Percentiles rank a stretch among this genome's conserved stretches.
These are phyloP conservation scores for Amphipyra tragopoginis DNA, from an alignment of 2,888 invertebrate genomes.

Conservation along the genomic window DNA sequence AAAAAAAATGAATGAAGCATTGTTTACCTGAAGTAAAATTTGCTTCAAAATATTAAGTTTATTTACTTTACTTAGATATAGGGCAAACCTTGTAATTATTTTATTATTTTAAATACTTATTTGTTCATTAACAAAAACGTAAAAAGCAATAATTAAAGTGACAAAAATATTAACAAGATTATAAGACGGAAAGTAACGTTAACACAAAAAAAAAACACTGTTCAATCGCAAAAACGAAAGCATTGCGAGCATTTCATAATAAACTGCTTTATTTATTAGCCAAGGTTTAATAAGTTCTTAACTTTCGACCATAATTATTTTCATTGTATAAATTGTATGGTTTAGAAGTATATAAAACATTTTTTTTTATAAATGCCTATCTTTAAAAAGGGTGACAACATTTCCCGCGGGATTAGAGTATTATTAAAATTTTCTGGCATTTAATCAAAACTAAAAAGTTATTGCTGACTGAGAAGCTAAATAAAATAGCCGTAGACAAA, in stretches of 20 bases:
- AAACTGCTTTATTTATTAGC: constrained; percentile 14
- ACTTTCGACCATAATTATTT: background rate
- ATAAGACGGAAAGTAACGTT: constrained; percentile 1
- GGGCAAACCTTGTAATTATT: no score
- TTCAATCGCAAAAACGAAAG: constrained; percentile 5
- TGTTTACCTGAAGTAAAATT: no score
- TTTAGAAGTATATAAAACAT: background rate
- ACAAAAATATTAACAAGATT: background rate
- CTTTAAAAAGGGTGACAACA: background rate
- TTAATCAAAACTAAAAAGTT: constrained; percentile 41
- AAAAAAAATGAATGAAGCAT: no score
- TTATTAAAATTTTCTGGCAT: constrained; percentile 43
- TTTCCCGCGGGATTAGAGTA: constrained; percentile 9
- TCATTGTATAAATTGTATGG: background rate
- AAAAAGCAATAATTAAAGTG: background rate
- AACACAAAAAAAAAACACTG: constrained; percentile 5
- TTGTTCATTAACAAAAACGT: background rate
- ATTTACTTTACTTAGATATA: no score
- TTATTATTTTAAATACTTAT: no score
- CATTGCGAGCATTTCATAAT: constrained; percentile 3
- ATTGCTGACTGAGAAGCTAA: background rate
- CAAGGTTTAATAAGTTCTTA: constrained; percentile 1
- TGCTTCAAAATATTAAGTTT: no score
- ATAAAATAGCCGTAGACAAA: constrained; percentile 23
- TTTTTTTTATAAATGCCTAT: background rate